Evolutionary conservation across 2,888 invertebrate species (phyloP), one percentile per base, ranked within the genome.

Genomic region (Fragum whitleyi): DNA sequence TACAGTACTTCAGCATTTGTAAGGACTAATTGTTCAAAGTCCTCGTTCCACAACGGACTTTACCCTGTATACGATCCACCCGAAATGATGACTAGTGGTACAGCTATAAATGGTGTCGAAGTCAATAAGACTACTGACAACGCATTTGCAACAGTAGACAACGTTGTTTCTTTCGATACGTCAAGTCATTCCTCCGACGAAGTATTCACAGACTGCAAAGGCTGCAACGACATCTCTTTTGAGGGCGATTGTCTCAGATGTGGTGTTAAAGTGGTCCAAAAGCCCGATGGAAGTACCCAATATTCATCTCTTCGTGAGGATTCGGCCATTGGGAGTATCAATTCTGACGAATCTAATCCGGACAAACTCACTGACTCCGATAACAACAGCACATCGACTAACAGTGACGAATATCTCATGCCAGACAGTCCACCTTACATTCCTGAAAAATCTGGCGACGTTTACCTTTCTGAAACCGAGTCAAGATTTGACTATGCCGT

Each of bases 311-410:
- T 74, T 2, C 71, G 79, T 28, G 74, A 70, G 68, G 85, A 83
- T 65, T 83, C 83, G 7, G 83, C 83, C 14, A 77, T 81, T 47
- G 76, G 75, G 53, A 83, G 83, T 57, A 75, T 78, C 42, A 79
- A 78, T 32, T 85, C 85, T 19, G 79, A 82, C 71, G 84, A 80
- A n/a, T 78, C 77, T 5, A 70, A 78, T 23, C 55, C 42, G 7
- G 51, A 36, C 19, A 19, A 57, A 9, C 67, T 68, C 21, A 57
- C 67, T 16, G 74, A 77, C 23, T 72, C 67, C 6, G 59, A 47
- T 11, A 72, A 67, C 47, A 32, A 28, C n/a, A 65, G 74, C 57
- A 74, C 57, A 21, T 55, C 67, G 1, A 67, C 67, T 1, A 53
- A 36, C 14, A 75, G 80, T 62, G 65, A 77, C 67, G 83, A 77